Base-by-base conservation (phyloP, 2,888 invertebrate genomes). In the Hypomecis atomaria region DNA sequence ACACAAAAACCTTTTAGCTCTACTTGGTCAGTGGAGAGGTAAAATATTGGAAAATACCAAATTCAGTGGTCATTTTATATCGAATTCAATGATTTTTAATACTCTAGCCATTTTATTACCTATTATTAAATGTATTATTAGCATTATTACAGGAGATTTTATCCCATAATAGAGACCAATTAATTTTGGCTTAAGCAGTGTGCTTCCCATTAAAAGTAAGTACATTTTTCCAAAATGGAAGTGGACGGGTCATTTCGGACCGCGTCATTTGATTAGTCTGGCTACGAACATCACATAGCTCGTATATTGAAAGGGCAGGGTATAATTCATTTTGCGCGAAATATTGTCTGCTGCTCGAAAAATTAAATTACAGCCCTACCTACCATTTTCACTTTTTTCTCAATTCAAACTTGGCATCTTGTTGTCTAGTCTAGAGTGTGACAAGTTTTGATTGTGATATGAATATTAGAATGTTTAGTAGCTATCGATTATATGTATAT, bases 251-350 rank as follows among this genome's bases (percentile, higher is more conserved):
- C 81, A 83, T 85, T 85, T 83, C 71, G 65, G 66, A 72, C 73
- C 70, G 58, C 78, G 72, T 84, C 81, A 87, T 88, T 86, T 84
- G 80, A 87, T 87, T 86, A 85, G 77, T 71, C 76, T 78, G 79
- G 78, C 74, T 69, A 69, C 73, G 72, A 75, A 76, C 71, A 67
- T 70, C 64, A 65, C 71, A 73, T 74, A 75, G 71, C 71, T 56
- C 74, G 74, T 72, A 73, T 75, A 79, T 74, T 75, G 82, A 79
- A 85, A 82, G 83, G 84, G 85, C 78, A 78, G 78, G 73, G 78
- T 79, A 81, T 87, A 86, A 88, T 88, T 86, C 83, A 83, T 85
- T 88, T 88, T 86, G 73, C 78, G 66, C 76, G 79, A 79, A 85
- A 85, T 84, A 85, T 84, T 84, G 82, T 83, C 80, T 81, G 82